A percentile compares a stretch with the other conserved stretches of the same genome.
phyloP scores from a whole-genome alignment of 2,113 vertebrate genomes.

The Microcebus tavaratra region DNA sequence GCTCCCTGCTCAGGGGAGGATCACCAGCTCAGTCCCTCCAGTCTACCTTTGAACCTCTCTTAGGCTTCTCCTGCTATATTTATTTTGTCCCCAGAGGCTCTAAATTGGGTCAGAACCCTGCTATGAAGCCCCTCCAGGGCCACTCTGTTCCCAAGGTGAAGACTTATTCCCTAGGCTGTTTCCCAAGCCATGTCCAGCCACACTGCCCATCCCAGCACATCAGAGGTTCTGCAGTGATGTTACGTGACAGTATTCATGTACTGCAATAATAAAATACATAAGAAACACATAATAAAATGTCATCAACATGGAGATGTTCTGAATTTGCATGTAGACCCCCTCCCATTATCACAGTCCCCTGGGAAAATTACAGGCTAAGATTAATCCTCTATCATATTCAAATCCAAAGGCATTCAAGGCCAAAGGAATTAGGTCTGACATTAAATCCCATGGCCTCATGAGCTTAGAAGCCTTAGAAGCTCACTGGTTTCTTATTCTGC shows the following conservation, averaged over 20 bases:
- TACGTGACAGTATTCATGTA: background rate
- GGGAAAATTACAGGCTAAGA: background rate
- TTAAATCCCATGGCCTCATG: background rate
- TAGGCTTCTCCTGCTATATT: background rate
- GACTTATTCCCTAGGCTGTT: background rate
- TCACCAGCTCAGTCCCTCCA: background rate
- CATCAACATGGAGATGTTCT: background rate
- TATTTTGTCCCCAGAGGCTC: background rate
- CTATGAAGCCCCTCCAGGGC: background rate
- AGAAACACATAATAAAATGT: background rate
- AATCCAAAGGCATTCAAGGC: background rate
- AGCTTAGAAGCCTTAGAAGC: background rate
- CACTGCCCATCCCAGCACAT: background rate
- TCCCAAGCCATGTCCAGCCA: background rate
- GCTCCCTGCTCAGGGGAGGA: background rate
- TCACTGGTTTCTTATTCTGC: background rate
- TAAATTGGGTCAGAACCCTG: background rate
- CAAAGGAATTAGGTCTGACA: background rate
- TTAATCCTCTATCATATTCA: background rate
- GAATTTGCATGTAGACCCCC: background rate
- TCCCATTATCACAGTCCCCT: background rate
- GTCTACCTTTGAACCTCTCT: background rate
- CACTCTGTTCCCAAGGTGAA: background rate
- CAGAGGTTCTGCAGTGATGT: background rate
- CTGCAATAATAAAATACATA: background rate